These are phyloP conservation scores for Eolophus roseicapilla DNA, from an alignment of 2,113 vertebrate species.

Conservation along the genomic window DNA sequence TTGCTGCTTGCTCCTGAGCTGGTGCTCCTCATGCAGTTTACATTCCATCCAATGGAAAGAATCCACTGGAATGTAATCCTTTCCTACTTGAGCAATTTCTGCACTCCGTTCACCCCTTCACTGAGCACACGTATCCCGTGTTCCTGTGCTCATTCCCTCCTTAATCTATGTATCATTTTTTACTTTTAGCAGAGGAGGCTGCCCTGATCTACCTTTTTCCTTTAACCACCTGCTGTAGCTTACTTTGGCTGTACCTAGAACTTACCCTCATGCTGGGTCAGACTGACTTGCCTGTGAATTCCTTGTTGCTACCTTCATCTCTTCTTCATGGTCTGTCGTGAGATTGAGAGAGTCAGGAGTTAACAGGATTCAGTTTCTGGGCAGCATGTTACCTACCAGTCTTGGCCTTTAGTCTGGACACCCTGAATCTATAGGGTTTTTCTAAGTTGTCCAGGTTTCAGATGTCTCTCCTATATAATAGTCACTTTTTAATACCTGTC, in stretches of 20 bases:
- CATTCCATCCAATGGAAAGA: neutral
- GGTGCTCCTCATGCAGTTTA: neutral
- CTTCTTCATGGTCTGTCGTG: neutral
- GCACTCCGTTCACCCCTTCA: neutral
- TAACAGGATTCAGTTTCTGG: neutral
- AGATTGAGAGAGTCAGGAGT: neutral
- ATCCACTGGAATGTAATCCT: neutral
- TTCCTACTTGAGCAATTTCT: neutral
- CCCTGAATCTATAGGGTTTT: neutral
- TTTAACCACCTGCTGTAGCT: neutral
- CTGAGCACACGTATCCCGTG: neutral
- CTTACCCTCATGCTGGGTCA: neutral
- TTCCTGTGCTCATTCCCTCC: neutral
- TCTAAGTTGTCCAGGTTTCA: neutral
- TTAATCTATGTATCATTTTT: neutral
- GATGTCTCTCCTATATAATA: neutral
- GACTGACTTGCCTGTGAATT: neutral
- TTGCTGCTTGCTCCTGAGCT: neutral
- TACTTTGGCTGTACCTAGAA: neutral
- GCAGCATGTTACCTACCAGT: neutral
- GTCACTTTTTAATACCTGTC: neutral
- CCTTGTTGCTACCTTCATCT: neutral
- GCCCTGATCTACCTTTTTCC: neutral
- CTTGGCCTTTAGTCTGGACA: neutral
- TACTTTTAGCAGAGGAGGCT: neutral